Evolutionary conservation across 2,113 vertebrate genomes (phyloP), one percentile per base, ranked within the genome.

Genomic region (Peromyscus leucopus): DNA sequence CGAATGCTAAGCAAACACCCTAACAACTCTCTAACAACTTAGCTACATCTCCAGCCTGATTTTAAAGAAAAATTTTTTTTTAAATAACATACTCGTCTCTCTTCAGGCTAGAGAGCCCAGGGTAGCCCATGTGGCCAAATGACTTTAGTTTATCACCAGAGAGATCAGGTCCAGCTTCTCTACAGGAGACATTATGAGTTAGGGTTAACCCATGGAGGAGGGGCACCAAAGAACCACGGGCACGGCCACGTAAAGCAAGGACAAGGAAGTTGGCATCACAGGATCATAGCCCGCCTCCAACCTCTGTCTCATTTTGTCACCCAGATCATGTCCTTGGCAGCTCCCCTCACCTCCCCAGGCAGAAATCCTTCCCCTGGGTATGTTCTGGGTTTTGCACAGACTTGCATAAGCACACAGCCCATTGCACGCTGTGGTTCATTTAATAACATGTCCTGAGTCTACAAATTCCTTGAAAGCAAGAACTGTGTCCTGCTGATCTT

Each of bases 381-480:
- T n/a, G 0, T 78, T 63, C 84, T 39, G 46, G 33, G 42, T 28
- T 42, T 71, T 48, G 24, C 5, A 6, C 8, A 72, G 91, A 69
- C 85, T 74, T 84, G 74, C 39, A 2, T 22, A 39, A 78, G 19
- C 61, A 17, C 31, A 31, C 39, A 17, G 36, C 42, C n/a, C 22
- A 16, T 76, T 36, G 67, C 28, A 21, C 36, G 19, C 22, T 12
- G 9, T 42, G 46, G 63, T 63, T 94, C 17, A n/a, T 51, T 97
- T 90, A 85, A 83, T 74, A 90, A 72, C 63, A 90, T 21, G 36
- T 59, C 91, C 39, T 10, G 42, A 90, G n/a, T 46, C 93, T 88
- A 28, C 74, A 88, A 61, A 94, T 92, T 97, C 82, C 69, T 90
- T 84, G 84, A 94, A 92, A 95, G 48, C 63, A 90, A 59, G 16